Evolutionary conservation across 2,113 vertebrate genomes (phyloP).

Genomic region (Grammomys dolichurus): DNA sequence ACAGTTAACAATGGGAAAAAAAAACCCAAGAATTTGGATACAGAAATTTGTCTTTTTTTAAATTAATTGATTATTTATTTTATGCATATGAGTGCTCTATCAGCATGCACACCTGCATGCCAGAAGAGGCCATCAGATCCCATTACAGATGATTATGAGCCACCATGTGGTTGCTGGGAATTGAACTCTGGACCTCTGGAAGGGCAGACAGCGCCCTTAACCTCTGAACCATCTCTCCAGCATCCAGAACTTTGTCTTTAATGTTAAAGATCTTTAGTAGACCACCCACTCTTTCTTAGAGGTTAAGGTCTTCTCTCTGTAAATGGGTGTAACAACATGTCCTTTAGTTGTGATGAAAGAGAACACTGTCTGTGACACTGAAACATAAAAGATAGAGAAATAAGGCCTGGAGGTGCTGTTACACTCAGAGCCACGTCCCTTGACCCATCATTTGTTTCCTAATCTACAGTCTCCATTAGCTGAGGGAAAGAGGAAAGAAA

Average conservation of each 20-base stretch:
- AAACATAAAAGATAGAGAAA: neutral
- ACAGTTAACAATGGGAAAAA: neutral
- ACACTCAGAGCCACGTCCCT: neutral
- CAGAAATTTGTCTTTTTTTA: neutral
- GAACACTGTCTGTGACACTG: neutral
- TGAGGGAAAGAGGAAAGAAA: neutral
- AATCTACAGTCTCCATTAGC: neutral
- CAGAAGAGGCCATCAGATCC: no score
- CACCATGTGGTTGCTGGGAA: no score
- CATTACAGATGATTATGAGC: no score
- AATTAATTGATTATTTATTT: no score
- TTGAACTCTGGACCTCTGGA: no score
- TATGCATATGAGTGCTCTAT: no score
- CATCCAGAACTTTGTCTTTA: neutral
- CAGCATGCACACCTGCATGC: no score
- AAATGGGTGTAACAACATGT: neutral
- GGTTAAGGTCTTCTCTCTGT: neutral
- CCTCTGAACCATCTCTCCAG: no score
- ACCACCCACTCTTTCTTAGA: neutral
- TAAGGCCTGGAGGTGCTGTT: neutral
- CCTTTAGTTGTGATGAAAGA: conserved; percentile 25
- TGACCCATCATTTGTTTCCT: neutral
- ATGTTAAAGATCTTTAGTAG: neutral
- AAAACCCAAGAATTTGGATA: neutral
- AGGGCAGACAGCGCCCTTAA: no score